A percentile compares a stretch with the other conserved stretches of the same genome.
Conservation (phyloP, 2,888 invertebrate genomes). For the Merodon equestris region DNA sequence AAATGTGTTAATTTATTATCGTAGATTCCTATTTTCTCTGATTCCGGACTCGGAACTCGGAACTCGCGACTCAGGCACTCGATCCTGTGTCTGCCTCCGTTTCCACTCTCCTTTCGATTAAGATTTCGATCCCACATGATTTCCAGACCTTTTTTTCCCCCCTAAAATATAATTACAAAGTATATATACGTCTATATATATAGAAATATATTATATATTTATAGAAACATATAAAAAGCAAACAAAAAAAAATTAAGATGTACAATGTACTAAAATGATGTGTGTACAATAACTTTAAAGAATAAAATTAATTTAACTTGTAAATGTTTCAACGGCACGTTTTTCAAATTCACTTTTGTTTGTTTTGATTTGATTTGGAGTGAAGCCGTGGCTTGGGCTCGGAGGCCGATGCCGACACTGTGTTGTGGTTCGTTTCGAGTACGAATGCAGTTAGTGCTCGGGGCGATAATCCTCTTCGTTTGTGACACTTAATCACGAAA, state of each 20-base stretch:
- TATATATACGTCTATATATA: constrained; percentile 54
- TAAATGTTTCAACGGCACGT: constrained; percentile 51
- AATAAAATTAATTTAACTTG: constrained; percentile 66
- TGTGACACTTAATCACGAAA: too few relatives aligned
- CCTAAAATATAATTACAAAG: too few relatives aligned
- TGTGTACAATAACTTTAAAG: constrained; percentile 67
- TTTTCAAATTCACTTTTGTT: constrained; percentile 18
- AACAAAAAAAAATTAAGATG: constrained; percentile 51
- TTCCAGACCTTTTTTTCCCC: too few relatives aligned
- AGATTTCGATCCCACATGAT: too few relatives aligned
- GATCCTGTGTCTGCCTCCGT: too few relatives aligned
- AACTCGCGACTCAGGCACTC: too few relatives aligned
- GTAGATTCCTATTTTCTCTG: constrained; percentile 24
- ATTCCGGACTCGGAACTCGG: too few relatives aligned
- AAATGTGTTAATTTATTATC: constrained; percentile 66
- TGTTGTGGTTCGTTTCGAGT: too few relatives aligned
- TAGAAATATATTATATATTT: constrained; percentile 61
- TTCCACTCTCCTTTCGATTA: too few relatives aligned
- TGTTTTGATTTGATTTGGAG: neutral
- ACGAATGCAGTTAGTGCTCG: too few relatives aligned
- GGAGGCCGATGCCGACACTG: too few relatives aligned
- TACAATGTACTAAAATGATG: constrained; percentile 66
- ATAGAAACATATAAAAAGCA: constrained; percentile 47
- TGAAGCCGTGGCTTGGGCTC: neutral
- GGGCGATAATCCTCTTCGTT: too few relatives aligned